Conservation (phyloP, 1,140 invertebrate species). For the Pseudomyrmex cubaensis region DNA sequence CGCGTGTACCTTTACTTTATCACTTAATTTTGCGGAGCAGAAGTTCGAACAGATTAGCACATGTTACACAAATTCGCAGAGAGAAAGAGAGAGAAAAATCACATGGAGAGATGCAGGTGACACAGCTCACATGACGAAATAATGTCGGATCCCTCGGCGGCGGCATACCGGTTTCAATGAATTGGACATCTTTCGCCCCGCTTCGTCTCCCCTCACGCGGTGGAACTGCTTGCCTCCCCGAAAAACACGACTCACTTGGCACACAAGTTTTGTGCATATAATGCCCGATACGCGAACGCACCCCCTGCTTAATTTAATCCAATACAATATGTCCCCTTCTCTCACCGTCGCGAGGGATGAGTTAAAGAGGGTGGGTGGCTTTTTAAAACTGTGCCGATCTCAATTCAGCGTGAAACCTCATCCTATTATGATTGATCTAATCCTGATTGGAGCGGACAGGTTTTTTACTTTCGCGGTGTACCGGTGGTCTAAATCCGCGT, state of each 20-base stretch:
- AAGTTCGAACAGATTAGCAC: no score
- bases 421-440: slow-evolving; percentile 83
- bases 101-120: slow-evolving; percentile 79
- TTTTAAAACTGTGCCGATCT: slow-evolving; percentile 83
- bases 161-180: slow-evolving; percentile 41
- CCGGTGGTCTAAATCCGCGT: slow-evolving; percentile 37
- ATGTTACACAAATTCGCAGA: neutral
- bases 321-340: slow-evolving; percentile 83
- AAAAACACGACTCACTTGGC: slow-evolving; percentile 83
- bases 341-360: slow-evolving; percentile 71
- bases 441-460: slow-evolving; percentile 79
- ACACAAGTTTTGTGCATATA: slow-evolving; percentile 82
- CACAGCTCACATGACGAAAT: slow-evolving; percentile 82
- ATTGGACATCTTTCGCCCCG: slow-evolving; percentile 36
- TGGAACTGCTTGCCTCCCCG: slow-evolving; percentile 51
- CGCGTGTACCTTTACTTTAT: no score
- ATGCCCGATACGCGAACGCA: slow-evolving; percentile 73
- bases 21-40: no score
- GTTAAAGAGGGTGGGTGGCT: slow-evolving; percentile 81
- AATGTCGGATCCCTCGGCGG: slow-evolving; percentile 71
- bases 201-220: slow-evolving; percentile 3
- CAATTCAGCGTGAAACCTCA: slow-evolving; percentile 84
- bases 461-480: slow-evolving; percentile 75
- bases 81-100: slow-evolving; percentile 69
- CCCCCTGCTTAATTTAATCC: slow-evolving; percentile 84